Evolutionary conservation across 1,140 invertebrate species (phyloP).

Genomic region (Kradibia gibbosae): DNA sequence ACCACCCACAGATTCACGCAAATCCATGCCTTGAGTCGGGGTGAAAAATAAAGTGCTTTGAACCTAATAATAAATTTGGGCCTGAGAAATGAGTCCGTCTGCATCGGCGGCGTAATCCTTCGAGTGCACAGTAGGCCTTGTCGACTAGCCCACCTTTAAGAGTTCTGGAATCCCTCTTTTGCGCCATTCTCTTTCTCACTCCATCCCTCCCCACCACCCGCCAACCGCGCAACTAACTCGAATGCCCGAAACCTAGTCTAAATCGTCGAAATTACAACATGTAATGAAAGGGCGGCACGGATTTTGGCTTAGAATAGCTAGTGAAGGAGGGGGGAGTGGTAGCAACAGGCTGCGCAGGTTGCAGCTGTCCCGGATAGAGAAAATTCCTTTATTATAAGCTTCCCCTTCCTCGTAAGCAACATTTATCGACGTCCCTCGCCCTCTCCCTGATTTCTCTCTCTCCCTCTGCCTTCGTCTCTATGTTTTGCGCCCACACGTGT

Average conservation of each 20-base stretch:
- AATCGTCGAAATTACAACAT: no score
- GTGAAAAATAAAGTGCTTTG: no score
- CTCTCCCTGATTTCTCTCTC: not conserved
- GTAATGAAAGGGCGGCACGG: not conserved
- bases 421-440: not conserved
- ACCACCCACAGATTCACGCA: not conserved
- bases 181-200: not conserved
- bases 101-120: no score
- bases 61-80: not conserved
- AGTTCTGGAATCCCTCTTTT: not conserved
- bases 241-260: not conserved
- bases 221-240: no score
- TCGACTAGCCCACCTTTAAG: not conserved
- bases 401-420: not conserved
- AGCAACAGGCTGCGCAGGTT: conserved; percentile 56
- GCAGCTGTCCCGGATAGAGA: conserved; percentile 60
- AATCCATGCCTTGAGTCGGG: not conserved
- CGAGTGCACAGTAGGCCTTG: not conserved
- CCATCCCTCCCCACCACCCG: not conserved
- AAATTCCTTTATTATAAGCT: conserved; percentile 57
- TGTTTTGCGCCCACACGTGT: not conserved
- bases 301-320: not conserved
- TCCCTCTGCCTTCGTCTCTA: not conserved
- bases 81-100: not conserved
- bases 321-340: not conserved